Evolutionary conservation across 2,797 vertebrate genomes (phyloP), one percentile per base, ranked within the genome.

Genomic region (Danio albolineatus): DNA sequence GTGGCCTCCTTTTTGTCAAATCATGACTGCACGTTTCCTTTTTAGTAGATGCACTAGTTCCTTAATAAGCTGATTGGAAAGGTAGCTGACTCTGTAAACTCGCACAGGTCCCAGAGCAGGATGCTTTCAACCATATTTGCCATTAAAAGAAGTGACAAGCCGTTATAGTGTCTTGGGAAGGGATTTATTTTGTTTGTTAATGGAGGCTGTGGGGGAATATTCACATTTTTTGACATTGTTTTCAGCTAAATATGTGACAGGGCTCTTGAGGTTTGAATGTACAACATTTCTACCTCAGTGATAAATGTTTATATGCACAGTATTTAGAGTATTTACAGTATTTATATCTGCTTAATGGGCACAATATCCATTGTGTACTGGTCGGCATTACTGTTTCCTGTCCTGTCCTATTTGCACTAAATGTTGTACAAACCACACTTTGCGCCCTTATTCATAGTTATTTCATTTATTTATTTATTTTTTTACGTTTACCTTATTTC

Each of bases 1-100:
- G 70, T 67, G 67, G 70, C 76, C 75, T 83, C 76, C 76, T 78
- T 78, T 79, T 76, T 76, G 73, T 59, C 53, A 78, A 77, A 80
- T 84, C 61, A 66, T 73, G 21, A 74, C 13, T 41, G 36, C 72
- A 59, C 65, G 8, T 78, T 79, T 73, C 67, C 44, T 80, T 83
- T 79, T 79, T 78, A 28, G 60, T 44, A 53, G 62, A 76, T 73
- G 73, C 48, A 67, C 59, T 56, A 79, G 72, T 79, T 80, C 8
- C 36, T 77, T 78, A 80, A 79, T 76, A 39, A 39, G 28, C 41
- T 70, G 41, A 56, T 39, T 79, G 71, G 64, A 62, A 78, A 28
- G 38, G 43, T 64, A 59, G 56, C 67, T 36, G 49, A 54, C 71
- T 64, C 8, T 0, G 43, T 71, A 72, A 64, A 76, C 57, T 39